phyloP scores from a whole-genome alignment of 2,113 vertebrate genomes.

The Indicator indicator region DNA sequence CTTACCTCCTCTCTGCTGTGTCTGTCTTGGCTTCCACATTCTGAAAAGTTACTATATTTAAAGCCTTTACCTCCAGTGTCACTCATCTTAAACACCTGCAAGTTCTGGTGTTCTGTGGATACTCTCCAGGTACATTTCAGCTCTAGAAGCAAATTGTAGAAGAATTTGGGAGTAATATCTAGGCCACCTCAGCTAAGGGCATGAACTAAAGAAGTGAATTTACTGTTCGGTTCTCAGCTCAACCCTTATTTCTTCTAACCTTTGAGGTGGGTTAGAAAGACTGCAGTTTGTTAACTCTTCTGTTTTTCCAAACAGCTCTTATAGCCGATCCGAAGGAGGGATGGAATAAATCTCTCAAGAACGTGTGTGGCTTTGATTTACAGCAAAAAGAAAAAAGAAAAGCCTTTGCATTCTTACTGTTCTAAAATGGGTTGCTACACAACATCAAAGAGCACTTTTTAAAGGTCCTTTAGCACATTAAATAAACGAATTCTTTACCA shows the following conservation, averaged over 20 bases:
- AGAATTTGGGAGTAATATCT: background rate
- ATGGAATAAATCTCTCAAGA: background rate
- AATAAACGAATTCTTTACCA: background rate
- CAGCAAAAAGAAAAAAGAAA: background rate
- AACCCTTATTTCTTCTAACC: background rate
- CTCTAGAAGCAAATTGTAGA: background rate
- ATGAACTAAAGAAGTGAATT: background rate
- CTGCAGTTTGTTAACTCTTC: background rate
- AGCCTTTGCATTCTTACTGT: background rate
- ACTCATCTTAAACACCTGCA: background rate
- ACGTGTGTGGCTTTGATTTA: background rate
- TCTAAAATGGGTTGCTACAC: background rate
- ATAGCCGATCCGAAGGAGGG: background rate
- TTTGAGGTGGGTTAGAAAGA: background rate
- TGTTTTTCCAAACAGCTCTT: background rate
- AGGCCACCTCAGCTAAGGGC: background rate
- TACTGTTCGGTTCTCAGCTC: background rate
- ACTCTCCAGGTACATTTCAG: background rate
- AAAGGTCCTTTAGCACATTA: conserved; percentile 14
- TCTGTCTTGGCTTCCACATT: background rate
- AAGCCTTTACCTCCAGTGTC: background rate
- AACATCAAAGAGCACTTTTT: background rate
- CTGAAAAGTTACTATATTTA: background rate
- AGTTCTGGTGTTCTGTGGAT: background rate
- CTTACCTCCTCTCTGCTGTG: background rate